phyloP scores from a whole-genome alignment of 2,888 invertebrate genomes.

The Emmelina monodactyla region DNA sequence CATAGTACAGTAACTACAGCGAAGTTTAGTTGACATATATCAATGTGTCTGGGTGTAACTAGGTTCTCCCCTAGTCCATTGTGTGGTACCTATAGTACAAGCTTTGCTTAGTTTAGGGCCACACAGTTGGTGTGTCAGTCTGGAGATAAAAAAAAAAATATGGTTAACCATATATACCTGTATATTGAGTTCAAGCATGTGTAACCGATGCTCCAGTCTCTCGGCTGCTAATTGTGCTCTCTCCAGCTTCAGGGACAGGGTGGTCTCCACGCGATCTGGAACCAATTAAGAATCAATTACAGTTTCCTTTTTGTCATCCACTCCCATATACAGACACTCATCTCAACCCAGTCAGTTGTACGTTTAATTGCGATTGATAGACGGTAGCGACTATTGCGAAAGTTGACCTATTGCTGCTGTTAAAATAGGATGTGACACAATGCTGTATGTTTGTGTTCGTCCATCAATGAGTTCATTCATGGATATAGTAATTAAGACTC shows the following conservation, averaged over 20 bases:
- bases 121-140: too few species aligned
- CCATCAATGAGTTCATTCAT: not conserved
- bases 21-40: too few species aligned
- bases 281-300: slow-evolving; percentile 26
- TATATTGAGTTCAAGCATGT: slow-evolving; percentile 51
- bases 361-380: slow-evolving; percentile 33
- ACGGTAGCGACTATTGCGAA: slow-evolving; percentile 37
- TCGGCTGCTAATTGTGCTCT: slow-evolving; percentile 58
- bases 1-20: too few species aligned
- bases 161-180: slow-evolving; percentile 38
- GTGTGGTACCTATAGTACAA: too few species aligned
- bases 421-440: slow-evolving; percentile 60
- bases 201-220: slow-evolving; percentile 49
- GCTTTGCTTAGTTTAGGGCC: too few species aligned
- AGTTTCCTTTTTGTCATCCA: slow-evolving; percentile 25
- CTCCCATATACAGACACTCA: slow-evolving; percentile 18
- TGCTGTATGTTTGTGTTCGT: slow-evolving; percentile 8
- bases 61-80: too few species aligned
- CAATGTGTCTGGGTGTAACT: too few species aligned
- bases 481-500: slow-evolving; percentile 23
- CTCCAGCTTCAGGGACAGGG: slow-evolving; percentile 50
- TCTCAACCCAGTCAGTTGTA: too few species aligned
- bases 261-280: slow-evolving; percentile 55
- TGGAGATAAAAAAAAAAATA: too few species aligned
- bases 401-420: slow-evolving; percentile 31